A percentile compares a stretch with the other conserved stretches of the same genome.
These are phyloP conservation scores for Idaea aversata DNA, from an alignment of 2,888 invertebrate species.

Conservation along the genomic window DNA sequence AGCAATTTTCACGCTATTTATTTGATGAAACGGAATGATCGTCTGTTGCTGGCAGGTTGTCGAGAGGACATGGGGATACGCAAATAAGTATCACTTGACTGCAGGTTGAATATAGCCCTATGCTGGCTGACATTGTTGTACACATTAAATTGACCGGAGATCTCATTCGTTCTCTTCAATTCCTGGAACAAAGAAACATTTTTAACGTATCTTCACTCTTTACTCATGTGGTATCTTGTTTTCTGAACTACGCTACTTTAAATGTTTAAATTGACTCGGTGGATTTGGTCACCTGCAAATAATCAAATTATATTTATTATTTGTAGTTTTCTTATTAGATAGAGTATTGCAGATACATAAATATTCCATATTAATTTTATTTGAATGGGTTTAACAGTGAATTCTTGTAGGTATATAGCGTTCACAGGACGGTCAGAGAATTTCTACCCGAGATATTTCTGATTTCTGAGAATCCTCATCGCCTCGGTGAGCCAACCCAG, in stretches of 20 bases:
- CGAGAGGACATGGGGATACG: constrained; percentile 16
- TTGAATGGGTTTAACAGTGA: neutral
- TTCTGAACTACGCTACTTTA: neutral
- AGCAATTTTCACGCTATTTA: constrained; percentile 37
- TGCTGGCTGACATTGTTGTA: neutral
- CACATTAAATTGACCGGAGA: neutral
- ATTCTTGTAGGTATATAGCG: neutral
- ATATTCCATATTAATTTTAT: neutral
- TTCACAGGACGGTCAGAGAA: neutral
- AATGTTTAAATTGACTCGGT: neutral
- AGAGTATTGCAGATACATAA: neutral
- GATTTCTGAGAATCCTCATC: neutral
- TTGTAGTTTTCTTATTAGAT: neutral
- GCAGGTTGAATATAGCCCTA: neutral
- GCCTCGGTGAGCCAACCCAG: neutral
- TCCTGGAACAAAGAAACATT: neutral
- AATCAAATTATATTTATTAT: neutral
- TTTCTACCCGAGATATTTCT: neutral
- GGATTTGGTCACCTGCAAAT: neutral
- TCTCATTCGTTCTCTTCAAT: neutral
- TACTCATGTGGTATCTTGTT: neutral
- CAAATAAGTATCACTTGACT: constrained; percentile 21
- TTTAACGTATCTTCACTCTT: neutral
- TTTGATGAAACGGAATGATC: constrained; percentile 39
- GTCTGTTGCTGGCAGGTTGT: constrained; percentile 25